Conservation (phyloP, 2,113 vertebrate species). For the Oplegnathus fasciatus region DNA sequence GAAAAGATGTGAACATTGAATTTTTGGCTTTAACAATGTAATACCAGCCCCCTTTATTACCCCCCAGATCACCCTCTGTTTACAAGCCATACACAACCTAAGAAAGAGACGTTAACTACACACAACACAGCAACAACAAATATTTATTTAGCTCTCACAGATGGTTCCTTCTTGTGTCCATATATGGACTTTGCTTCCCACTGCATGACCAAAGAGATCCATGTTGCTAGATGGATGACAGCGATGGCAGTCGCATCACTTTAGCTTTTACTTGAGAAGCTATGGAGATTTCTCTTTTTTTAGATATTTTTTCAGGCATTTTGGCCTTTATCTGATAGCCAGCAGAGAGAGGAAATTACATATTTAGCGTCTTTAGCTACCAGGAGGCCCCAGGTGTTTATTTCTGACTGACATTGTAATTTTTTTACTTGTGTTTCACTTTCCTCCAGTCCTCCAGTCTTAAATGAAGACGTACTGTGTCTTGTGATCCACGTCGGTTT, state of each 20-base stretch:
- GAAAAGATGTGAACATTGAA: conserved; percentile 16
- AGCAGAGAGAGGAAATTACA: not conserved
- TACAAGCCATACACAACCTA: conserved; percentile 35
- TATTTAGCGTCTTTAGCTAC: not conserved
- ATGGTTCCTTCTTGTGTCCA: not conserved
- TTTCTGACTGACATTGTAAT: not conserved
- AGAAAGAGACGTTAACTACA: not conserved
- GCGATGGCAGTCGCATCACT: not conserved
- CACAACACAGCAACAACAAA: conserved; percentile 43
- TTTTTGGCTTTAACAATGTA: conserved; percentile 32
- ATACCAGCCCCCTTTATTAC: conserved; percentile 20
- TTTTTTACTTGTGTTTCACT: not conserved
- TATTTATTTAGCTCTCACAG: conserved; percentile 27
- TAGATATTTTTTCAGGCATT: not conserved
- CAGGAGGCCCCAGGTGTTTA: not conserved
- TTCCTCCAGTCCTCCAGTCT: not conserved
- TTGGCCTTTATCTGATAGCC: not conserved
- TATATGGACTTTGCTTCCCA: not conserved
- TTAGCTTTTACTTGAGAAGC: not conserved
- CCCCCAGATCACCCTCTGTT: conserved; percentile 40
- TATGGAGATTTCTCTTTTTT: not conserved
- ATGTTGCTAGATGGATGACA: not conserved
- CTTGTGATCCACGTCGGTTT: not conserved
- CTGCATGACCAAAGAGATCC: not conserved
- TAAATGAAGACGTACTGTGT: not conserved